A percentile compares a stretch with the other conserved stretches of the same genome.
Evolutionary conservation across 2,113 vertebrate genomes (phyloP).

Genomic region (Madoqua kirkii): DNA sequence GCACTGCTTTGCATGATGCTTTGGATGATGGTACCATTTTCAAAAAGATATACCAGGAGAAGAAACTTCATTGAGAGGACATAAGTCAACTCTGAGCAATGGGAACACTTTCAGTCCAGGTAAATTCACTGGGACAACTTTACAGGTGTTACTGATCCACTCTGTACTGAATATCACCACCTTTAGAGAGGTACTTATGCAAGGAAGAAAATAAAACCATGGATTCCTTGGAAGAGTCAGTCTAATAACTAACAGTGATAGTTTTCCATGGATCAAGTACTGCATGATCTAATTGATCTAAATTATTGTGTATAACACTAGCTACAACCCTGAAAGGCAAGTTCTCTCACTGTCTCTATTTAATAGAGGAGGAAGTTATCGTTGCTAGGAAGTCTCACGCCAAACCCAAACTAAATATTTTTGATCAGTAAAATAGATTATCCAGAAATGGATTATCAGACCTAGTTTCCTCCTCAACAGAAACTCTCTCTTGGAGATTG

Average conservation of each 20-base stretch:
- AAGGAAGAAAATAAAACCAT: neutral
- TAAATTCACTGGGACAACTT: neutral
- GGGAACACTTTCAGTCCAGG: neutral
- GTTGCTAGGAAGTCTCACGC: neutral
- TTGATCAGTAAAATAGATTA: neutral
- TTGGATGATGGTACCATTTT: neutral
- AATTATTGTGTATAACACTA: neutral
- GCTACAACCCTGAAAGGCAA: neutral
- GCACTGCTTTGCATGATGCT: neutral
- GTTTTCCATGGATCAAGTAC: neutral
- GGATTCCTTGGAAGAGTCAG: neutral
- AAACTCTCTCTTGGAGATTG: neutral
- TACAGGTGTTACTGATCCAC: neutral
- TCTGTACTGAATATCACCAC: neutral
- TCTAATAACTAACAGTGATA: neutral
- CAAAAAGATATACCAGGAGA: neutral
- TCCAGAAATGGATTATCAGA: neutral
- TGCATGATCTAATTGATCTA: neutral
- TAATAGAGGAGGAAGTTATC: neutral
- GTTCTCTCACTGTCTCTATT: neutral
- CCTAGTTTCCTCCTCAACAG: neutral
- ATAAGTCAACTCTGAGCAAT: neutral
- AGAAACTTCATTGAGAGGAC: neutral
- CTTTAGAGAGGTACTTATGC: neutral
- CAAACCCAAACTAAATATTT: neutral